phyloP scores from a whole-genome alignment of 2,797 vertebrate species.

The Fundulus diaphanus region DNA sequence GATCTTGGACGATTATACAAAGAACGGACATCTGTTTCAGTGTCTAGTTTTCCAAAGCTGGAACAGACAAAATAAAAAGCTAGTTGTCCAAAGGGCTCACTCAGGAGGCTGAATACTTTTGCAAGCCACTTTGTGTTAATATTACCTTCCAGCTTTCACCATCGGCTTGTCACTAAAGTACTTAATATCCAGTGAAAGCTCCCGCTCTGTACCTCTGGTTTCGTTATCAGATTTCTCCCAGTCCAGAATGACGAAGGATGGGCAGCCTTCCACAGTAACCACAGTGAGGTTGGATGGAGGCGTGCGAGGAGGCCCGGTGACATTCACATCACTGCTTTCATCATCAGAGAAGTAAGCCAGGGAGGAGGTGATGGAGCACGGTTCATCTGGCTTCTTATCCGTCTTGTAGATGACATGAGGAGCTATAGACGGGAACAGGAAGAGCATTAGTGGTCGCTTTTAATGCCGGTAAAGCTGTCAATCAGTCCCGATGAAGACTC shows the following conservation, averaged over 20 bases:
- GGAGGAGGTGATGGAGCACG: slow-evolving; percentile 95
- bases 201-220: slow-evolving; percentile 85
- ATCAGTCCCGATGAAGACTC: slow-evolving; percentile 32
- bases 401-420: slow-evolving; percentile 93
- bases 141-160: background rate
- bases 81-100: background rate
- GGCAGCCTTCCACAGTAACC: slow-evolving; percentile 95
- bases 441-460: background rate
- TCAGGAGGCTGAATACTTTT: background rate
- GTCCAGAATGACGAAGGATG: slow-evolving; percentile 94
- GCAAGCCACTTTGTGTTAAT: background rate
- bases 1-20: background rate
- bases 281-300: slow-evolving; percentile 94
- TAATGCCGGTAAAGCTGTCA: background rate
- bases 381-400: slow-evolving; percentile 87
- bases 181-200: background rate
- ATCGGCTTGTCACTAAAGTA: background rate
- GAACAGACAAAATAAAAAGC: background rate
- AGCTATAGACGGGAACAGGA: slow-evolving; percentile 70
- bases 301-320: slow-evolving; percentile 84
- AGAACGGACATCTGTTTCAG: background rate
- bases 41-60: background rate
- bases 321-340: slow-evolving; percentile 80
- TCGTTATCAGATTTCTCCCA: slow-evolving; percentile 94
- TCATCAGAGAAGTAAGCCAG: slow-evolving; percentile 90